Percentiles rank a stretch among this genome's conserved stretches.
Evolutionary conservation across 2,113 vertebrate species (phyloP).

Genomic region (Nibea albiflora): DNA sequence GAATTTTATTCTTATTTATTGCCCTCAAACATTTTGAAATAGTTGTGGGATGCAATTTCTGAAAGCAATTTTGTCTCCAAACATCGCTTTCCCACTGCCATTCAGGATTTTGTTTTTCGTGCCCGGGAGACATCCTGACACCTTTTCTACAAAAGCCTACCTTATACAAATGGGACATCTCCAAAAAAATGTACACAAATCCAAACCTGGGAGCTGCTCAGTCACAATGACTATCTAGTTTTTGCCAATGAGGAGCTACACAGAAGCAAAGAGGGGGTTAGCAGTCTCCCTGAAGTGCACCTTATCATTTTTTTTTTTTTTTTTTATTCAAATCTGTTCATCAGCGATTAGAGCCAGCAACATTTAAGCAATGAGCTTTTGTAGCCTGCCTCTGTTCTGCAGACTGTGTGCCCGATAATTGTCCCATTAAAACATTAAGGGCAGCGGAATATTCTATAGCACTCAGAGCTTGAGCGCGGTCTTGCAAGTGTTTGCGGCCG

Average conservation of each 20-base stretch:
- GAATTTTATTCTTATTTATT: background rate
- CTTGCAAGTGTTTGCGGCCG: background rate
- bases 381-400: slow-evolving; percentile 37
- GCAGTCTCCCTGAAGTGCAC: slow-evolving; percentile 24
- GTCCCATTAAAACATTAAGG: slow-evolving; percentile 60
- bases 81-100: too few relatives aligned
- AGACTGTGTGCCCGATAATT: slow-evolving; percentile 57
- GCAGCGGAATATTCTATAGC: slow-evolving; percentile 19
- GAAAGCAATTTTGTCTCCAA: too few relatives aligned
- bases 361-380: slow-evolving; percentile 27
- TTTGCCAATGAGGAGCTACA: background rate
- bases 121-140: background rate
- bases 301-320: slow-evolving; percentile 30
- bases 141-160: background rate
- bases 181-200: background rate
- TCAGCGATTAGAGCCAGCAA: slow-evolving; percentile 47
- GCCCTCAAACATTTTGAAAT: background rate
- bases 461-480: slow-evolving; percentile 4
- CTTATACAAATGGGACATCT: too few relatives aligned
- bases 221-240: slow-evolving; percentile 5
- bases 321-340: slow-evolving; percentile 51
- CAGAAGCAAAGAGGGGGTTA: slow-evolving; percentile 21
- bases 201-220: background rate
- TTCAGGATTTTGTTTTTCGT: slow-evolving; percentile 1
- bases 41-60: too few relatives aligned